Conservation (phyloP, 2,113 vertebrate species). For the Peromyscus californicus region DNA sequence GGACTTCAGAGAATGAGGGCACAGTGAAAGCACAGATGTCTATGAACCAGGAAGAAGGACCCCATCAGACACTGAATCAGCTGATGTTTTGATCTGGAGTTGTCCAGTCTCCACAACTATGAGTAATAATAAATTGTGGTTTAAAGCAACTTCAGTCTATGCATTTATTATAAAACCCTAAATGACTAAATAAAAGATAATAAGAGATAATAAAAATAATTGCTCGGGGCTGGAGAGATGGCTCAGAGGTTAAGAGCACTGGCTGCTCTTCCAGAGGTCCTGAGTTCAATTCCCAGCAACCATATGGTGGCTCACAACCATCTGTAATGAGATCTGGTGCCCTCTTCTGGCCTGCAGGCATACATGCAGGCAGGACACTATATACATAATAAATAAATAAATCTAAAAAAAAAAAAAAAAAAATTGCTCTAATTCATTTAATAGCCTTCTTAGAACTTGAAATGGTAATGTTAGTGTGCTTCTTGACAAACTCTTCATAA, state of each 20-base stretch:
- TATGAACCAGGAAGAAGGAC: background rate
- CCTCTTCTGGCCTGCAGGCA: too few relatives aligned
- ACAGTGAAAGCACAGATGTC: background rate
- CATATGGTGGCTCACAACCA: too few relatives aligned
- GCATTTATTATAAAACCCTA: background rate
- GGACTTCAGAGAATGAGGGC: background rate
- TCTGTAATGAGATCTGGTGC: too few relatives aligned
- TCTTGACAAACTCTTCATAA: slow-evolving; percentile 37
- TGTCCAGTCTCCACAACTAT: background rate
- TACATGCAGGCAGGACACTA: too few relatives aligned
- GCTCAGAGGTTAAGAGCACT: too few relatives aligned
- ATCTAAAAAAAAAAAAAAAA: too few relatives aligned
- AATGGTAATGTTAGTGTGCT: slow-evolving; percentile 17
- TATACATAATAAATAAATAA: too few relatives aligned
- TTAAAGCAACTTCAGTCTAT: background rate
- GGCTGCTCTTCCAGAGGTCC: too few relatives aligned
- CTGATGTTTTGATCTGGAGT: background rate
- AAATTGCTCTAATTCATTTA: slow-evolving; percentile 39
- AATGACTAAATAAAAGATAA: background rate
- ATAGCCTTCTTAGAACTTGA: background rate
- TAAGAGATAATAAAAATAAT: slow-evolving; percentile 21
- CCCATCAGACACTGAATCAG: background rate
- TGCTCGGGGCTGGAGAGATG: too few relatives aligned
- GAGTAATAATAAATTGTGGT: background rate
- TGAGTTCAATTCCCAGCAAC: too few relatives aligned